Evolutionary conservation across 2,113 vertebrate genomes (phyloP).

Genomic region (Clupea harengus): DNA sequence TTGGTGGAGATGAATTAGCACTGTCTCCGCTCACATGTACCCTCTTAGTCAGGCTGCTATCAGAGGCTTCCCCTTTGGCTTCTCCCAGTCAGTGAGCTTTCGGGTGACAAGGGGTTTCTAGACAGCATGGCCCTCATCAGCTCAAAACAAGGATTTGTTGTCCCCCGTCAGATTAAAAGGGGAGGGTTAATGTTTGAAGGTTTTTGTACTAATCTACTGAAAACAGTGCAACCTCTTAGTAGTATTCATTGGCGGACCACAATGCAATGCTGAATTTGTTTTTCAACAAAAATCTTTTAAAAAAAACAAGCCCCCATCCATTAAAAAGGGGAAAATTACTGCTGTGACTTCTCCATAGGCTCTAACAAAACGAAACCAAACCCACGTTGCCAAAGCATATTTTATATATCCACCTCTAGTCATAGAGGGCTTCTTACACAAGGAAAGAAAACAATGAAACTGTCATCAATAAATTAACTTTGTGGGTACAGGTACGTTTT

Average conservation of each 20-base stretch:
- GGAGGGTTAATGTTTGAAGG: not conserved
- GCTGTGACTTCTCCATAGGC: not conserved
- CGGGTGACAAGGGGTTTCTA: not conserved
- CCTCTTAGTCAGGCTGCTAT: not conserved
- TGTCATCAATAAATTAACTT: not conserved
- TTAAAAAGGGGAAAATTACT: not conserved
- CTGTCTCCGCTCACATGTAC: not conserved
- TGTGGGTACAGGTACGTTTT: constrained; percentile 32
- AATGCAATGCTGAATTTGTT: not conserved
- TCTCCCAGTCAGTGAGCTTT: not conserved
- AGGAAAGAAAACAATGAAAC: not conserved
- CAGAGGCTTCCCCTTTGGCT: not conserved
- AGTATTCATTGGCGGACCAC: not conserved
- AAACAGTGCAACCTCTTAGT: not conserved
- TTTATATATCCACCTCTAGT: not conserved
- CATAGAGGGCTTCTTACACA: not conserved
- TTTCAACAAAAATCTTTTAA: not conserved
- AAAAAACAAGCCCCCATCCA: not conserved
- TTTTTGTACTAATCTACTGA: not conserved
- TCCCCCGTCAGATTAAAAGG: not conserved
- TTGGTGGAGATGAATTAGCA: not conserved
- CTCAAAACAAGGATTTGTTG: constrained; percentile 4
- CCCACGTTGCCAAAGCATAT: not conserved
- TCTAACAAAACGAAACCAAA: not conserved
- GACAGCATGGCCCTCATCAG: not conserved